These are phyloP conservation scores for Pogonomyrmex barbatus DNA, from an alignment of 1,140 invertebrate genomes.

Conservation along the genomic window DNA sequence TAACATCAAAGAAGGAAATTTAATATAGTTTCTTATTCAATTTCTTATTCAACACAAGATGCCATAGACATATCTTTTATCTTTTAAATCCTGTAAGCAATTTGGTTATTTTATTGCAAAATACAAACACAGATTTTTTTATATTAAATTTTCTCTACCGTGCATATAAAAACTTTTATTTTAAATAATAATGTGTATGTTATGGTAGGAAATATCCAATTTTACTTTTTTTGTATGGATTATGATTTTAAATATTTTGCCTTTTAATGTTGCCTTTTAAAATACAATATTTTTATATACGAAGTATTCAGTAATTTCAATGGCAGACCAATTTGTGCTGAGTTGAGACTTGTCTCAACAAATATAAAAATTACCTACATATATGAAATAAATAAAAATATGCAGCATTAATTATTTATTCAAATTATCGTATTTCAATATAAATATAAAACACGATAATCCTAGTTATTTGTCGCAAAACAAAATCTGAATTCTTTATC, in stretches of 20 bases:
- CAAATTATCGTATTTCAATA: neutral
- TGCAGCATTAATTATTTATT: neutral
- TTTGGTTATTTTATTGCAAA: neutral
- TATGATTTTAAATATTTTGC: slow-evolving; percentile 7
- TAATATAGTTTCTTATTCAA: neutral
- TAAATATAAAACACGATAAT: neutral
- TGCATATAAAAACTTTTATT: neutral
- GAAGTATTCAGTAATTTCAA: neutral
- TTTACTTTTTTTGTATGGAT: neutral
- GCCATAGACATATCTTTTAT: neutral
- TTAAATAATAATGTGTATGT: neutral
- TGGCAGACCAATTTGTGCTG: neutral
- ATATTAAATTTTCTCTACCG: neutral
- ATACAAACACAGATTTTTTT: neutral
- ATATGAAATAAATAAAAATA: slow-evolving; percentile 8
- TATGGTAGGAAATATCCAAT: neutral
- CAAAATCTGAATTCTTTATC: neutral
- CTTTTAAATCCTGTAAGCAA: neutral
- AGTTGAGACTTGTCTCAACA: neutral
- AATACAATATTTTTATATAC: neutral
- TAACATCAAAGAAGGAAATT: neutral
- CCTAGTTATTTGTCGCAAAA: neutral
- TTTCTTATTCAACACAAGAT: too few relatives aligned
- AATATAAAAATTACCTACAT: slow-evolving; percentile 22
- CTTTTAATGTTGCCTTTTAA: neutral